Base-by-base conservation (phyloP, 2,888 invertebrate species). In the Atethmia centrago region DNA sequence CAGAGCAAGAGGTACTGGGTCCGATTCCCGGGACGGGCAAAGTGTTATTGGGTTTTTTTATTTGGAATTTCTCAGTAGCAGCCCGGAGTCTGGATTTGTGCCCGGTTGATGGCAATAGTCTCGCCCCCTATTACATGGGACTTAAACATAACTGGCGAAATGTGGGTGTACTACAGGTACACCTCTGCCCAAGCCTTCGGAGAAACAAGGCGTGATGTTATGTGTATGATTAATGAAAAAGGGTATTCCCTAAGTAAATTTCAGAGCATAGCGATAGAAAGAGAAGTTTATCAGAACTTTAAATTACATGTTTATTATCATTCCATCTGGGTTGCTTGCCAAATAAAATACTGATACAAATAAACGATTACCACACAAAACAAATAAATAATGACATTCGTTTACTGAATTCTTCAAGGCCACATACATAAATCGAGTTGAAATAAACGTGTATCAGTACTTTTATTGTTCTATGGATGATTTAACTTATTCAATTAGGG, bases 361-460 rank as follows among this genome's bases (percentile, higher is more conserved):
- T 63, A 68, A 68, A 68, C 25, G 59, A 81, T 81, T 81, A 74
- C 61, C 77, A 81, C 62, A 45, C 21, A 45, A 21, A 61, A 51
- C 19, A 19, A 12, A 65, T 77, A 81, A 75, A 81, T n/a, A 81
- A 28, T 59, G 47, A 14, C 12, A 68, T 76, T 59, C 40, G 42
- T 49, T 75, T 59, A 67, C 77, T 25, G 28, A 75, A 63, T 81
- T 45, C 16, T n/a, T 49, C 49, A 82, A 82, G 77, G 82, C 68
- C 61, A 82, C 8, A 55, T 45, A 7, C 16, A 45, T 25, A 68
- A 14, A 47, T 64, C 5, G 56, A 16, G 42, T 74, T 9, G n/a
- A 28, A 74, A 75, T 63, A 63, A 21, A 81, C 31, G 68, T 74
- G 55, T 53, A 61, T 40, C 70, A 63, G 31, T 58, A 62, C 31